These are phyloP conservation scores for Pachycephus smyrnensis DNA, from an alignment of 2,888 invertebrate species.

Conservation along the genomic window DNA sequence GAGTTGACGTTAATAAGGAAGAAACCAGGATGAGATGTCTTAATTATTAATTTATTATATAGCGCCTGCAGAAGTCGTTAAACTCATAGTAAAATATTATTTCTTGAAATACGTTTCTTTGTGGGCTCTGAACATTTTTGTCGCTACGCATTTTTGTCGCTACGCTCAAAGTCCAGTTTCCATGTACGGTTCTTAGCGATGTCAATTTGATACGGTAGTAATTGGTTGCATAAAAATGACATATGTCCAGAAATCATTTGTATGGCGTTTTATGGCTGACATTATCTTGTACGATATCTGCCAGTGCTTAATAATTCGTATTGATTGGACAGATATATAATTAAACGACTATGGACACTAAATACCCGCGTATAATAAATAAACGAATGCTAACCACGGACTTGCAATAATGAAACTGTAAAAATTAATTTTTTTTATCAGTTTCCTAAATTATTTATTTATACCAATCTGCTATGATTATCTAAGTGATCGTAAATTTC, in stretches of 20 bases:
- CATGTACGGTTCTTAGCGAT: background rate
- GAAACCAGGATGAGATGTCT: background rate
- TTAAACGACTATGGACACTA: background rate
- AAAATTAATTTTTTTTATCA: background rate
- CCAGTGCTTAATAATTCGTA: background rate
- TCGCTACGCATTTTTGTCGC: no score
- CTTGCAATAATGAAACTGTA: background rate
- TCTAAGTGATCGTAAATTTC: background rate
- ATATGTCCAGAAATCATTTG: background rate
- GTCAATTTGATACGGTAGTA: background rate
- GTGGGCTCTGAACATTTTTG: background rate
- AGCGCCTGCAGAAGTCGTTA: background rate
- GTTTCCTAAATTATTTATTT: background rate
- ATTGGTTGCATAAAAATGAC: background rate
- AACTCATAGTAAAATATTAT: background rate
- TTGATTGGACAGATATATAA: background rate
- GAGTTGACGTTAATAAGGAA: no score
- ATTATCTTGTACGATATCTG: background rate
- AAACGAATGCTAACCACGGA: background rate
- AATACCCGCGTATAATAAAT: background rate
- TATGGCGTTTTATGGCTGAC: background rate
- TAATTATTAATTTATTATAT: background rate
- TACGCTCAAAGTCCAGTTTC: no score
- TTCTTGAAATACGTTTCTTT: background rate
- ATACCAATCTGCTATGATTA: background rate